Evolutionary conservation across 2,113 vertebrate species (phyloP).

Genomic region (Sterrhoptilus dennistouni): DNA sequence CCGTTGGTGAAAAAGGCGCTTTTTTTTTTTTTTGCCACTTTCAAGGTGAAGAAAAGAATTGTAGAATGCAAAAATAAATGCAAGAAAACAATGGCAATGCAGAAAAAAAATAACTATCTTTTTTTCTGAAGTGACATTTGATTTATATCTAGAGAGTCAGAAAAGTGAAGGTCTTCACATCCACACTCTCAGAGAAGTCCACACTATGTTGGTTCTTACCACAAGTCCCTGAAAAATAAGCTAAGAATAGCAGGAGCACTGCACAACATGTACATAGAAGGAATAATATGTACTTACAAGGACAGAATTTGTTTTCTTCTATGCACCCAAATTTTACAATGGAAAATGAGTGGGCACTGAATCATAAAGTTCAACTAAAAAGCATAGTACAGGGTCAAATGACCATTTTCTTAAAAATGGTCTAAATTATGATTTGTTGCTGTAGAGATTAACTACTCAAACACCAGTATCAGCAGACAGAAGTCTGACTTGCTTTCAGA

Average conservation of each 20-base stretch:
- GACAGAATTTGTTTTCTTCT: not conserved
- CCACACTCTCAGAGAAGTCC: not conserved
- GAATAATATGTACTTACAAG: not conserved
- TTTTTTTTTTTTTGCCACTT: not conserved
- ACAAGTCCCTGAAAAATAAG: not conserved
- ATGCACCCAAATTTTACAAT: not conserved
- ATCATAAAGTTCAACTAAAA: not conserved
- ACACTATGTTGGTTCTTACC: not conserved
- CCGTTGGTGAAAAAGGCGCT: fast-evolving
- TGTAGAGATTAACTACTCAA: not conserved
- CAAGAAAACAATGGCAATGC: not conserved
- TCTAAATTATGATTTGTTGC: not conserved
- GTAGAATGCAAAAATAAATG: not conserved
- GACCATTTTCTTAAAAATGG: not conserved
- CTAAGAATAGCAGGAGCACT: not conserved
- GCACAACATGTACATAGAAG: not conserved
- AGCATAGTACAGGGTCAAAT: not conserved
- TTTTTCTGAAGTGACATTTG: not conserved
- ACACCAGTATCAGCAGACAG: not conserved
- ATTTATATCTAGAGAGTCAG: not conserved
- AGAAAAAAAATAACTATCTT: not conserved
- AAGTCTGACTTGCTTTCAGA: not conserved
- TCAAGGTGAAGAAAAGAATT: not conserved
- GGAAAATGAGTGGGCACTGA: not conserved
- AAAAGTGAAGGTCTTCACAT: not conserved